Percentiles rank a stretch among this genome's conserved stretches.
These are phyloP conservation scores for Cinclus cinclus DNA, from an alignment of 2,113 vertebrate species.

Conservation along the genomic window DNA sequence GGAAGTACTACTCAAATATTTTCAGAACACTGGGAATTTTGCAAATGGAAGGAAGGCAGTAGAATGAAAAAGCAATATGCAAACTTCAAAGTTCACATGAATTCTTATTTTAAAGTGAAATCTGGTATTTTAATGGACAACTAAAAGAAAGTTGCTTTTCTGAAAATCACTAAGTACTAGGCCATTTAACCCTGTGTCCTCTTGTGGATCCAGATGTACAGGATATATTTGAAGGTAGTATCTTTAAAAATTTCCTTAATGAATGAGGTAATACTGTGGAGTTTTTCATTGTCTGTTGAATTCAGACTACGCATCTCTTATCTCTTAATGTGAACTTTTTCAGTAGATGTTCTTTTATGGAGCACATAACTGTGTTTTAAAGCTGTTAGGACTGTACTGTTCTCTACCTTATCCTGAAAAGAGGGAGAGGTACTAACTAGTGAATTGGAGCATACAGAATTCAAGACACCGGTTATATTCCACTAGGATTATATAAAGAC, in stretches of 20 bases:
- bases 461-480: neutral
- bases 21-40: neutral
- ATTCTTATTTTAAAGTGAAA: neutral
- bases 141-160: neutral
- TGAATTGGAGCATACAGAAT: neutral
- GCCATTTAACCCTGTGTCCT: neutral
- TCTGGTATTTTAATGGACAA: neutral
- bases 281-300: neutral
- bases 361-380: neutral
- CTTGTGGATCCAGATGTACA: neutral
- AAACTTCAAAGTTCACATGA: neutral
- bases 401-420: neutral
- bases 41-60: neutral
- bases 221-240: neutral
- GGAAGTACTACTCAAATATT: neutral
- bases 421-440: neutral
- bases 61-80: neutral
- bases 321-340: neutral
- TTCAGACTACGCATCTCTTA: neutral
- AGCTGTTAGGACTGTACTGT: neutral
- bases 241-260: neutral
- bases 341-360: neutral
- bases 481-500: neutral
- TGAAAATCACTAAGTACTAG: neutral
- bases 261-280: neutral